phyloP scores from a whole-genome alignment of 2,888 invertebrate species.

The Aspidapion aeneum region DNA sequence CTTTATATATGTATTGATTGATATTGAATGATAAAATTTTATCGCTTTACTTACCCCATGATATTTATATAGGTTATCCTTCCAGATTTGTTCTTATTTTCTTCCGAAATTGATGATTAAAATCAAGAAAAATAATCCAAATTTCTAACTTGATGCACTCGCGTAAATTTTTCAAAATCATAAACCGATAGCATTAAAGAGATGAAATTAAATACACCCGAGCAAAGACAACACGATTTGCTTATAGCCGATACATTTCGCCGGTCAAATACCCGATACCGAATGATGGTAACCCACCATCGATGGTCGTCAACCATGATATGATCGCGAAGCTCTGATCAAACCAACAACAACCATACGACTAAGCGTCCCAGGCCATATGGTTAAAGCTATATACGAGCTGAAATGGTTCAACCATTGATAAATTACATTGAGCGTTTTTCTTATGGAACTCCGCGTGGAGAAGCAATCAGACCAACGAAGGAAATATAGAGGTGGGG shows the following conservation, averaged over 20 bases:
- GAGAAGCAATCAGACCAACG: not conserved
- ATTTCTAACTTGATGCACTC: too few relatives aligned
- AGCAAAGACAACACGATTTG: not conserved
- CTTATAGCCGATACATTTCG: not conserved
- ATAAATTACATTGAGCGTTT: not conserved
- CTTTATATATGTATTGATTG: too few relatives aligned
- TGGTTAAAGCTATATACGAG: conserved; percentile 25
- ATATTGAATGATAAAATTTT: too few relatives aligned
- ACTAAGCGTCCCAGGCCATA: conserved; percentile 22
- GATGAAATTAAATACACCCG: not conserved
- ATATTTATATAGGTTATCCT: too few relatives aligned
- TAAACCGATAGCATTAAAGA: not conserved
- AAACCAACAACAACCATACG: conserved; percentile 9
- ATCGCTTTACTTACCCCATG: too few relatives aligned
- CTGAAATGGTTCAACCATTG: not conserved
- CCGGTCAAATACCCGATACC: not conserved
- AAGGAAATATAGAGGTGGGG: conserved; percentile 3
- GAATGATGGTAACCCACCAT: not conserved
- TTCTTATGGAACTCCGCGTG: not conserved
- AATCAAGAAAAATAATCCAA: too few relatives aligned
- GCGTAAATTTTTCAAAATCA: too few relatives aligned
- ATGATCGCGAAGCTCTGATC: conserved; percentile 6
- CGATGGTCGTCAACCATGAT: conserved; percentile 2
- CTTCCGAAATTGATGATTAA: too few relatives aligned
- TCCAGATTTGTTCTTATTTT: too few relatives aligned